phyloP scores from a whole-genome alignment of 2,888 invertebrate genomes.

The Euzetes globulus region DNA sequence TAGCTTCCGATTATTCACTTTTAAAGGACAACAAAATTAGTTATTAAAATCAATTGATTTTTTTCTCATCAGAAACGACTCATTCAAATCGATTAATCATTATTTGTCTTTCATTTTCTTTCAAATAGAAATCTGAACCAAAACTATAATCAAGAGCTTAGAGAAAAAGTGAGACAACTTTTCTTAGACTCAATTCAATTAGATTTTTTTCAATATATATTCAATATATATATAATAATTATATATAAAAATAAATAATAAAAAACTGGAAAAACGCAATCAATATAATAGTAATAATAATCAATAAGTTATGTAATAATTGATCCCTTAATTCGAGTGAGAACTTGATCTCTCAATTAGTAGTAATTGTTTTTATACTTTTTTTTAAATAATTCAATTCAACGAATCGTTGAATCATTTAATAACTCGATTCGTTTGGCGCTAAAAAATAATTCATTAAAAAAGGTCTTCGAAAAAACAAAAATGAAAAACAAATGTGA shows the following conservation, averaged over 20 bases:
- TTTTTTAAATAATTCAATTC: neutral
- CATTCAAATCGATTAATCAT: too few species aligned
- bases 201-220: neutral
- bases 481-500: neutral
- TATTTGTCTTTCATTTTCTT: too few species aligned
- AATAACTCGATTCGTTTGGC: too few species aligned
- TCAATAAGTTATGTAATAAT: conserved; percentile 19
- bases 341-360: neutral
- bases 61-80: neutral
- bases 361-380: neutral
- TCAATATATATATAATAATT: neutral
- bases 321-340: conserved; percentile 24
- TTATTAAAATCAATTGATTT: neutral
- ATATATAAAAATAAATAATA: conserved; percentile 26
- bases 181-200: neutral
- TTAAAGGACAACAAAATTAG: conserved; percentile 12
- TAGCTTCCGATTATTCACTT: neutral
- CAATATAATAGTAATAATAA: neutral
- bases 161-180: neutral
- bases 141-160: neutral
- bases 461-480: neutral
- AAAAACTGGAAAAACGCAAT: conserved; percentile 14
- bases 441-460: conserved; percentile 12
- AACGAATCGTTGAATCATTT: too few species aligned
- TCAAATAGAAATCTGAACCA: neutral